Percentiles rank a stretch among this genome's conserved stretches.
Conservation (phyloP, 2,113 vertebrate species). For the Ailurus styani region DNA sequence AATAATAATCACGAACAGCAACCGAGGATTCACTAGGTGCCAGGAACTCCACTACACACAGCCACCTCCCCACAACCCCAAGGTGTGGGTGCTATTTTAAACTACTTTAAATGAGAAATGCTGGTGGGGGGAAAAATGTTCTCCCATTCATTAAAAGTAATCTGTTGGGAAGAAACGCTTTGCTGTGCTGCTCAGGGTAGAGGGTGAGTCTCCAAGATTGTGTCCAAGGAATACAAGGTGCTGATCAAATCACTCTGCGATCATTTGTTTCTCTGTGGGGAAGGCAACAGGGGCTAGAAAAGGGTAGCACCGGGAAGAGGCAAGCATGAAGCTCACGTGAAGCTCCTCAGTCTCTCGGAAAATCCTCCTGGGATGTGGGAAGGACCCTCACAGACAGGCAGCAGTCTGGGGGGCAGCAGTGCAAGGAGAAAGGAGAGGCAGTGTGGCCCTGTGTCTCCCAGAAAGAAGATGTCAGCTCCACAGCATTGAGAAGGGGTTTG, state of each 20-base stretch:
- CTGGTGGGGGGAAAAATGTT: neutral
- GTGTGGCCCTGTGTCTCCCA: neutral
- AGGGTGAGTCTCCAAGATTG: neutral
- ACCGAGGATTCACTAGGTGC: neutral
- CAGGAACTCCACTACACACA: neutral
- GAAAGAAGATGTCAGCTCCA: neutral
- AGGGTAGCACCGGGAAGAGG: neutral
- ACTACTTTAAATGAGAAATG: neutral
- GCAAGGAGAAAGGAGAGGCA: neutral
- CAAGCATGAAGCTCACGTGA: neutral
- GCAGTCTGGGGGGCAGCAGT: too few relatives aligned
- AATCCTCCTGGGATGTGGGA: neutral
- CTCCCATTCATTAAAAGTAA: neutral
- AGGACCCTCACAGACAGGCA: neutral
- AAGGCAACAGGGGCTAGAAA: neutral
- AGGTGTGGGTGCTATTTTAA: neutral
- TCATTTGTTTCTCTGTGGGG: neutral
- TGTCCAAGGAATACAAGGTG: neutral
- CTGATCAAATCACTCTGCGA: neutral
- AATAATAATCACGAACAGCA: accelerated
- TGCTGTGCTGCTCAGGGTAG: neutral
- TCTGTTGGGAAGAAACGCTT: neutral
- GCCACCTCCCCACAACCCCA: neutral
- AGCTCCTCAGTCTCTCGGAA: neutral
- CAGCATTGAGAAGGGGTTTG: too few relatives aligned